phyloP scores from a whole-genome alignment of 92 coral and sea anemone genomes.

The Galaxea fascicularis region DNA sequence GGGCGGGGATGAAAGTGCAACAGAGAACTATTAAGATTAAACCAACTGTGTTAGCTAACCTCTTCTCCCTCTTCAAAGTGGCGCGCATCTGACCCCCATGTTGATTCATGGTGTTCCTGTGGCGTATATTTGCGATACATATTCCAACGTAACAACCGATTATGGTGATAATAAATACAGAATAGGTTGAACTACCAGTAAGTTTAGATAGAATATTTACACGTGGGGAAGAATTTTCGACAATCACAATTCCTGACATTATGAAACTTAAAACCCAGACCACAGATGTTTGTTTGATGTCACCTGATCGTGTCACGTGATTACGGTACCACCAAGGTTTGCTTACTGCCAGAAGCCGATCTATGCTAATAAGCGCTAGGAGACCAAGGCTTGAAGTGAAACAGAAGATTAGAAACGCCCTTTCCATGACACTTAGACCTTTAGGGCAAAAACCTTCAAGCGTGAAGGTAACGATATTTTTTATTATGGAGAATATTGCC shows the following conservation, averaged over 20 bases:
- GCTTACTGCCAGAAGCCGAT: not conserved
- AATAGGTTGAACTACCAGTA: not conserved
- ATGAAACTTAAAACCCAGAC: not conserved
- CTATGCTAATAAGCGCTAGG: not conserved
- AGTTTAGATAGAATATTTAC: not conserved
- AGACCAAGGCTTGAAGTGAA: not conserved
- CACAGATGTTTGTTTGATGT: not conserved
- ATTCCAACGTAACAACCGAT: not conserved
- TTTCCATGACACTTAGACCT: no score
- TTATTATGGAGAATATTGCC: not conserved
- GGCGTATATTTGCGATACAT: not conserved
- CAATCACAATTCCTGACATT: not conserved
- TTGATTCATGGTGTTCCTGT: not conserved
- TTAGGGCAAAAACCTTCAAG: no score
- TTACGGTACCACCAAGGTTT: not conserved
- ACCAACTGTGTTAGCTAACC: conserved; percentile 1
- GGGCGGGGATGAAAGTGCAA: not conserved
- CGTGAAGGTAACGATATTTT: not conserved
- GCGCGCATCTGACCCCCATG: not conserved
- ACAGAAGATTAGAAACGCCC: not conserved
- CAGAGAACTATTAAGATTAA: not conserved
- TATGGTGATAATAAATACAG: not conserved
- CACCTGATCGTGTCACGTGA: not conserved
- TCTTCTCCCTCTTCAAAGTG: not conserved
- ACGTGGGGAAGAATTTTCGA: not conserved